phyloP scores from a whole-genome alignment of 2,888 invertebrate species.

The Morpho achilles region DNA sequence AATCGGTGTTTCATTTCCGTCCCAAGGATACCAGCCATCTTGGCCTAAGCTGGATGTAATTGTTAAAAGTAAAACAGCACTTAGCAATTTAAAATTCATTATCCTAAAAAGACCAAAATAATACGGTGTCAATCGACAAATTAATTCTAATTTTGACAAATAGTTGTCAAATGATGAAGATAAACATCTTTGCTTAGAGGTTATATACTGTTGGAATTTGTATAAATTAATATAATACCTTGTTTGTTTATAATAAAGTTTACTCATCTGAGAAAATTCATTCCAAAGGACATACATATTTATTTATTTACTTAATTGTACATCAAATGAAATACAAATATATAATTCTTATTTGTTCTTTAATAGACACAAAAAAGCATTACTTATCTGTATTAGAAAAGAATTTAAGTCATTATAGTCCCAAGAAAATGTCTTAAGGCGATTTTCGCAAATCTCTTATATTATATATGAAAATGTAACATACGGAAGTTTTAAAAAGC shows the following conservation, averaged over 20 bases:
- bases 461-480: neutral
- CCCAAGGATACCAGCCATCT: constrained; percentile 12
- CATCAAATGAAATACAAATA: no score
- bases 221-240: neutral
- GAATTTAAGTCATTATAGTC: no score
- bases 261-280: neutral
- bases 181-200: no score
- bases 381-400: no score
- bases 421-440: no score
- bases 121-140: neutral
- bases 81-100: constrained; percentile 20
- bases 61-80: constrained; percentile 10
- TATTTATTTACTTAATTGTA: neutral
- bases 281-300: neutral
- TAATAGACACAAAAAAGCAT: no score
- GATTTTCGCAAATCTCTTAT: no score
- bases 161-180: no score
- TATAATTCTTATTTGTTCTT: no score
- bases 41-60: constrained; percentile 4
- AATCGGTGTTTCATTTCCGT: constrained; percentile 2
- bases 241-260: neutral
- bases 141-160: no score
- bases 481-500: neutral
- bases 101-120: neutral
- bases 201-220: no score